These are phyloP conservation scores for Harpalus rubripes DNA, from an alignment of 2,888 invertebrate species.

Conservation along the genomic window DNA sequence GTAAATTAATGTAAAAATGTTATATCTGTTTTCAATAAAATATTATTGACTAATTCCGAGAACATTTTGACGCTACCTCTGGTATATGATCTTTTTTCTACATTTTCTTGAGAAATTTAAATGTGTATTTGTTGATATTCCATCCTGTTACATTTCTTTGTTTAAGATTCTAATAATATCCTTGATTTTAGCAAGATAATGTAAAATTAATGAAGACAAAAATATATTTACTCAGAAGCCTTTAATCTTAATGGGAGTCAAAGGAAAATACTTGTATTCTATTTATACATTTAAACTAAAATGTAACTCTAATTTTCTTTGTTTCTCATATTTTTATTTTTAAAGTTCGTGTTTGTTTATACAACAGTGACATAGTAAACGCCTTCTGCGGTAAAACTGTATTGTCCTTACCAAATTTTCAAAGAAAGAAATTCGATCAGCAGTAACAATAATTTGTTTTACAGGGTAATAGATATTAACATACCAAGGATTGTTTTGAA, in stretches of 20 bases:
- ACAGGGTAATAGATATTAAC: too few species aligned
- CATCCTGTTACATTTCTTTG: not conserved
- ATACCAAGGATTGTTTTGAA: too few species aligned
- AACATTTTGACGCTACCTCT: too few species aligned
- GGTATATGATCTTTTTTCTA: too few species aligned
- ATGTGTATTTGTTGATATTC: too few species aligned
- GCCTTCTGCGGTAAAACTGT: not conserved
- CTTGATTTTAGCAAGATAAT: not conserved
- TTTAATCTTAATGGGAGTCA: not conserved
- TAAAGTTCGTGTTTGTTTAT: not conserved
- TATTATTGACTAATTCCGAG: too few species aligned
- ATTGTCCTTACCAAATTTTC: too few species aligned
- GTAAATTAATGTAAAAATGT: too few species aligned
- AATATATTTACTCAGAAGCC: not conserved
- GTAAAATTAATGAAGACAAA: not conserved
- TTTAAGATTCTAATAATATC: not conserved
- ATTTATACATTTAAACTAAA: slow-evolving; percentile 4
- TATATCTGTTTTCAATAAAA: too few species aligned
- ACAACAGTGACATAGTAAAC: not conserved
- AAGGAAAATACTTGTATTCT: not conserved
- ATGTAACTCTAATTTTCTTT: not conserved
- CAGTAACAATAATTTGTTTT: too few species aligned
- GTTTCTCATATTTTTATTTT: not conserved
- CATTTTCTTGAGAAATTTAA: too few species aligned
- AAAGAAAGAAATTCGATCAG: too few species aligned